Conservation (phyloP, 2,888 invertebrate genomes). For the Eutolmus rufibarbis region DNA sequence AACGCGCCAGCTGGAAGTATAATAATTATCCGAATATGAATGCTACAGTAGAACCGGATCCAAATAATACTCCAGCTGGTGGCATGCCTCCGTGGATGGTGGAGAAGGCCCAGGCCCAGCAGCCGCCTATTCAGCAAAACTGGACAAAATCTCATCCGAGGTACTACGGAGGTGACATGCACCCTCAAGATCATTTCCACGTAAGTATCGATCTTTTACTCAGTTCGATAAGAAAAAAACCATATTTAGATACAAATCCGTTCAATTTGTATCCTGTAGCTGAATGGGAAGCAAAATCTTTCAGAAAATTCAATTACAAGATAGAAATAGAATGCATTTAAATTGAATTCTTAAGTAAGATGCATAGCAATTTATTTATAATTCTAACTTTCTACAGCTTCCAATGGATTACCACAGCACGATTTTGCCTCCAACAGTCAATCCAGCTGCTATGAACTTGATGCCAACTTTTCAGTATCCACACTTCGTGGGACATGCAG, state of each 20-base stretch:
- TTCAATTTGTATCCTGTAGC: not conserved
- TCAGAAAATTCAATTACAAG: not conserved
- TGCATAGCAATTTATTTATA: not conserved
- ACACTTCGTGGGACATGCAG: conserved; percentile 51
- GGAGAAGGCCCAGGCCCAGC: conserved; percentile 51
- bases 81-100: conserved; percentile 54
- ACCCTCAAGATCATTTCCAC: conserved; percentile 60
- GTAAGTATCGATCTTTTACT: conserved; percentile 50
- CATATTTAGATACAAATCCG: not conserved
- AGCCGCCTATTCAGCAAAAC: conserved; percentile 48
- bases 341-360: not conserved
- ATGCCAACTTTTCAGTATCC: conserved; percentile 60
- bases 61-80: conserved; percentile 48
- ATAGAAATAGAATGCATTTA: not conserved
- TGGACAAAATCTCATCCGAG: conserved; percentile 48
- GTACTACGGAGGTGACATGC: conserved; percentile 53
- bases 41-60: conserved; percentile 48
- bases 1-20: conserved; percentile 67
- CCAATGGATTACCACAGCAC: conserved; percentile 60
- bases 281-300: not conserved
- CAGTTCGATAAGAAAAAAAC: not conserved
- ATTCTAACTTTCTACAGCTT: conserved; percentile 51
- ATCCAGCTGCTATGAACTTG: conserved; percentile 57
- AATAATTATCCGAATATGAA: conserved; percentile 57
- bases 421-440: conserved; percentile 56